These are phyloP conservation scores for Pararge aegeria DNA, from an alignment of 1,140 invertebrate species.

Conservation along the genomic window DNA sequence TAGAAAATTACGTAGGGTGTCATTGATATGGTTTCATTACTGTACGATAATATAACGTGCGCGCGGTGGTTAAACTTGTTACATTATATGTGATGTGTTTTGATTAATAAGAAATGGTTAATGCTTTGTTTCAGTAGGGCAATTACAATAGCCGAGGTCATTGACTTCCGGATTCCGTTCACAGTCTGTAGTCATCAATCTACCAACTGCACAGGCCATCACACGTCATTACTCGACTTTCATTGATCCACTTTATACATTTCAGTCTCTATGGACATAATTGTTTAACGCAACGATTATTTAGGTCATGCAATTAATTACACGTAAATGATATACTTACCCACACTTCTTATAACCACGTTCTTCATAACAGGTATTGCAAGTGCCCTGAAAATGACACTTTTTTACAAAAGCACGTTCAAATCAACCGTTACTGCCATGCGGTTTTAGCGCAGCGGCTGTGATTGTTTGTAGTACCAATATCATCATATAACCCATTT, in stretches of 20 bases:
- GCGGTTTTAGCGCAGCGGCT: too few relatives aligned
- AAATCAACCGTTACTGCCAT: too few relatives aligned
- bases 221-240: conserved; percentile 18
- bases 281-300: conserved; percentile 17
- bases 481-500: too few relatives aligned
- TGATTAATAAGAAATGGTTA: neutral
- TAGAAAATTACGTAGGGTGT: neutral
- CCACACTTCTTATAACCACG: neutral
- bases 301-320: conserved; percentile 9
- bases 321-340: neutral
- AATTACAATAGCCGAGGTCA: conserved; percentile 27
- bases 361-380: neutral
- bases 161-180: conserved; percentile 11
- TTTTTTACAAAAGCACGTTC: too few relatives aligned
- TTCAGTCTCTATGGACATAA: conserved; percentile 7
- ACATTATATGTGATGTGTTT: neutral
- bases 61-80: too few relatives aligned
- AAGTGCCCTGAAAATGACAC: neutral
- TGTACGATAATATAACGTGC: neutral
- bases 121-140: conserved; percentile 11
- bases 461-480: too few relatives aligned
- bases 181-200: neutral
- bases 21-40: neutral
- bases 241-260: conserved; percentile 22
- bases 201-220: neutral